phyloP scores from a whole-genome alignment of 2,797 vertebrate genomes.

The Chaenodraco wilsoni region DNA sequence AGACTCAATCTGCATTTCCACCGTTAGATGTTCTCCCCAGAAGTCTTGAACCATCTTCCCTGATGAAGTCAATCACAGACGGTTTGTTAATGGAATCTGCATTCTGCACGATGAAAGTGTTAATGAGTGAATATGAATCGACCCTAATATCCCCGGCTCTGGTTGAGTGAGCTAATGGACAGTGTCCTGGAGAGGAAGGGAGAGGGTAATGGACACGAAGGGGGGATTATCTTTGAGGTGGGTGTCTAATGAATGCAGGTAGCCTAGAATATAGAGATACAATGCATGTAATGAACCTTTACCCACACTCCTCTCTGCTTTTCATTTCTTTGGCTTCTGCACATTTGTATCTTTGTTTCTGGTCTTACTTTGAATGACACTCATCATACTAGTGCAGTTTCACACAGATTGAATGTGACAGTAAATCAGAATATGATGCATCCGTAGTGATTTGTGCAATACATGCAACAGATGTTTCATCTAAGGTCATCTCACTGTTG shows the following conservation, averaged over 20 bases:
- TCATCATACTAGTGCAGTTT: slow-evolving; percentile 53
- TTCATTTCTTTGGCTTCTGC: slow-evolving; percentile 14
- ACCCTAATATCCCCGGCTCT: slow-evolving; percentile 44
- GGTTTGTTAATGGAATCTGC: slow-evolving; percentile 65
- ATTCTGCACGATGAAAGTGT: slow-evolving; percentile 66
- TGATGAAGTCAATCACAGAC: slow-evolving; percentile 36
- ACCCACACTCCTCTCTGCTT: slow-evolving; percentile 14
- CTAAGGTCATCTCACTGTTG: background rate
- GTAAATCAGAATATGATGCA: slow-evolving; percentile 40
- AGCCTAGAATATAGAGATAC: slow-evolving; percentile 44
- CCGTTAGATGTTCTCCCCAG: slow-evolving; percentile 32
- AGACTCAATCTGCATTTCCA: slow-evolving; percentile 32
- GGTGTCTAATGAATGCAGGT: slow-evolving; percentile 56
- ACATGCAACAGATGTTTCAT: slow-evolving; percentile 14
- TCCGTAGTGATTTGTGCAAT: slow-evolving; percentile 32
- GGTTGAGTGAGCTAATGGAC: slow-evolving; percentile 60
- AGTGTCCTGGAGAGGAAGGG: slow-evolving; percentile 52
- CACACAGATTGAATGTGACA: slow-evolving; percentile 45
- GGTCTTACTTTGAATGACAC: slow-evolving; percentile 50
- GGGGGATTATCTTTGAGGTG: slow-evolving; percentile 51
- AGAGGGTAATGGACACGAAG: slow-evolving; percentile 35
- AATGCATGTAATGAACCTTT: slow-evolving; percentile 62
- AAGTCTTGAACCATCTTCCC: slow-evolving; percentile 30
- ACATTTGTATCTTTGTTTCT: slow-evolving; percentile 26
- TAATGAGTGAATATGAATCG: slow-evolving; percentile 61